These are phyloP conservation scores for Osedax fenrisi DNA, from an alignment of 2,888 invertebrate genomes.

Conservation along the genomic window DNA sequence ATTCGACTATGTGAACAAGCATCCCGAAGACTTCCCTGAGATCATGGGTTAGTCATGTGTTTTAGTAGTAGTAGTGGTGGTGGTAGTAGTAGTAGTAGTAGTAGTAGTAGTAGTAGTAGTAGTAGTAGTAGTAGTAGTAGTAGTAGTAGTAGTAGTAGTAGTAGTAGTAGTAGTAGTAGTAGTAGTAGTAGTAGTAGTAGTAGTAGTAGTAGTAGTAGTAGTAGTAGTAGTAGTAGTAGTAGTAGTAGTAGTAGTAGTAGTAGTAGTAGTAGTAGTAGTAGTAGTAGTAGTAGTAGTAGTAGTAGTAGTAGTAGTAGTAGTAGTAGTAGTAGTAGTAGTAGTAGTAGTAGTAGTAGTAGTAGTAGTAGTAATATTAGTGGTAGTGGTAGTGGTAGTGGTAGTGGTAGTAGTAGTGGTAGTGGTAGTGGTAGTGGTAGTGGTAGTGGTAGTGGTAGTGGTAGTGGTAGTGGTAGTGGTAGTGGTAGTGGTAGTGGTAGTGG, in stretches of 20 bases:
- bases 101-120: not conserved
- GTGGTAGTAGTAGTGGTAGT: not conserved
- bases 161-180: not conserved
- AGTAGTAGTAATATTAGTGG: not conserved
- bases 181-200: not conserved
- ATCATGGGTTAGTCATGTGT: not conserved
- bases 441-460: not conserved
- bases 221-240: not conserved
- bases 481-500: too few species aligned
- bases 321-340: not conserved
- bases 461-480: too few species aligned
- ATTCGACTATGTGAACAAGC: constrained; percentile 29
- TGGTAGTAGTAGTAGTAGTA: not conserved
- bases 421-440: not conserved
- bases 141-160: not conserved
- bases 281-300: not conserved
- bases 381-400: not conserved
- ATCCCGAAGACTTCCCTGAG: constrained; percentile 34
- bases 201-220: not conserved
- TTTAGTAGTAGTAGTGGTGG: not conserved
- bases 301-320: not conserved
- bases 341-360: not conserved
- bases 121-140: not conserved
- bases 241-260: not conserved
- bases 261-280: not conserved